Evolutionary conservation across 2,888 invertebrate genomes (phyloP).

Genomic region (Myopa testacea): DNA sequence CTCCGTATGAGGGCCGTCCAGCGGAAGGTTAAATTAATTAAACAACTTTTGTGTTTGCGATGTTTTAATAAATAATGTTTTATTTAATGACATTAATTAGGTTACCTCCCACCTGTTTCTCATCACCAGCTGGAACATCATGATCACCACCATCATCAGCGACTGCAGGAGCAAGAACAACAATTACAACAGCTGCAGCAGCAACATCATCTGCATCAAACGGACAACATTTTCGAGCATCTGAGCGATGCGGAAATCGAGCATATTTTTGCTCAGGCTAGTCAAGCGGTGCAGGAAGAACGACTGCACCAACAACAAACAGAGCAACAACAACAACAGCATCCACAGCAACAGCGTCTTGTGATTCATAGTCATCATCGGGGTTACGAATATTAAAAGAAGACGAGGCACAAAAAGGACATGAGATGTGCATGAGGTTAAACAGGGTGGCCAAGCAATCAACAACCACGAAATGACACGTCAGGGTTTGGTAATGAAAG

Average conservation of each 20-base stretch:
- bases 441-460: neutral
- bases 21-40: slow-evolving; percentile 54
- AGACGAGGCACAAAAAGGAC: neutral
- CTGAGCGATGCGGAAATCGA: slow-evolving; percentile 61
- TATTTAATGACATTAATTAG: slow-evolving; percentile 44
- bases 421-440: neutral
- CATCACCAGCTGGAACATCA: slow-evolving; percentile 47
- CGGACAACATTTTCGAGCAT: slow-evolving; percentile 57
- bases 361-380: slow-evolving; percentile 24
- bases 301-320: slow-evolving; percentile 50
- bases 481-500: neutral
- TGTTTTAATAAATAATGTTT: neutral
- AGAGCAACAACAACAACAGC: slow-evolving; percentile 49
- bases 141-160: slow-evolving; percentile 36
- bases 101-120: slow-evolving; percentile 58
- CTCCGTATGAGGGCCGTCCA: slow-evolving; percentile 57
- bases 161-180: slow-evolving; percentile 39
- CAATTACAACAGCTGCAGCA: slow-evolving; percentile 44
- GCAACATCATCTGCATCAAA: slow-evolving; percentile 43
- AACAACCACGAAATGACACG: neutral
- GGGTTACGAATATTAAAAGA: slow-evolving; percentile 21
- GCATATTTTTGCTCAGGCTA: slow-evolving; percentile 61
- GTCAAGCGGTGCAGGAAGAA: slow-evolving; percentile 55
- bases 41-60: neutral
- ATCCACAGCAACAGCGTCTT: slow-evolving; percentile 10